These are phyloP conservation scores for Ceratoteleas bidentatus DNA, from an alignment of 1,140 invertebrate genomes.

Conservation along the genomic window DNA sequence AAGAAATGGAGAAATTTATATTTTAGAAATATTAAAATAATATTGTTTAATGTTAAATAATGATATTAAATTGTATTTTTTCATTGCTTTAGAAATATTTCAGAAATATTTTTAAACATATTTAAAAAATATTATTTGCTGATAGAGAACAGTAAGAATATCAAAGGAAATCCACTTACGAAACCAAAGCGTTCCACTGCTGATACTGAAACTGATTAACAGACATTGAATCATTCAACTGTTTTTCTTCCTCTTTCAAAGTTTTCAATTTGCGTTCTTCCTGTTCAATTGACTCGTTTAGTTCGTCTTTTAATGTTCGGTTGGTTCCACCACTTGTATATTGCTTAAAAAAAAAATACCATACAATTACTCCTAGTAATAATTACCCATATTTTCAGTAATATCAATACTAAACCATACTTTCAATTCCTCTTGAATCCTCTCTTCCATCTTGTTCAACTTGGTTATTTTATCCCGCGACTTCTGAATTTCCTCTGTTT, in stretches of 20 bases:
- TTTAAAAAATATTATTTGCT: too few species aligned
- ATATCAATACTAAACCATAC: conserved; percentile 47
- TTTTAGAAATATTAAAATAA: neutral
- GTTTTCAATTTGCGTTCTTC: conserved; percentile 70
- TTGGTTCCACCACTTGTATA: conserved; percentile 60
- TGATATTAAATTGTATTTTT: neutral
- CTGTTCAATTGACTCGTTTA: conserved; percentile 64
- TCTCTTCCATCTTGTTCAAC: conserved; percentile 69
- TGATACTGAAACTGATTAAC: conserved; percentile 84
- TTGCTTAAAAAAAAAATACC: conserved; percentile 42
- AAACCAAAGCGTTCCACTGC: conserved; percentile 85
- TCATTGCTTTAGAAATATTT: conserved; percentile 24
- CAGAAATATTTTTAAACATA: too few species aligned
- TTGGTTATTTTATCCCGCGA: conserved; percentile 63
- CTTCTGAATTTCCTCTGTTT: conserved; percentile 61
- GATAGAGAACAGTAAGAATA: too few species aligned
- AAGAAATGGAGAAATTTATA: conserved; percentile 38
- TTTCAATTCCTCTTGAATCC: conserved; percentile 70
- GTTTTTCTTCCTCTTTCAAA: conserved; percentile 84
- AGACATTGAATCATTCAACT: conserved; percentile 82
- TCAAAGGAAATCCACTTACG: too few species aligned
- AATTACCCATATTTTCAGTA: too few species aligned
- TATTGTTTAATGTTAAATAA: neutral
- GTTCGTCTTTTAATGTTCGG: conserved; percentile 69
- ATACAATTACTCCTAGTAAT: too few species aligned